phyloP scores from a whole-genome alignment of 2,113 vertebrate genomes.

The Malaclemys terrapin region DNA sequence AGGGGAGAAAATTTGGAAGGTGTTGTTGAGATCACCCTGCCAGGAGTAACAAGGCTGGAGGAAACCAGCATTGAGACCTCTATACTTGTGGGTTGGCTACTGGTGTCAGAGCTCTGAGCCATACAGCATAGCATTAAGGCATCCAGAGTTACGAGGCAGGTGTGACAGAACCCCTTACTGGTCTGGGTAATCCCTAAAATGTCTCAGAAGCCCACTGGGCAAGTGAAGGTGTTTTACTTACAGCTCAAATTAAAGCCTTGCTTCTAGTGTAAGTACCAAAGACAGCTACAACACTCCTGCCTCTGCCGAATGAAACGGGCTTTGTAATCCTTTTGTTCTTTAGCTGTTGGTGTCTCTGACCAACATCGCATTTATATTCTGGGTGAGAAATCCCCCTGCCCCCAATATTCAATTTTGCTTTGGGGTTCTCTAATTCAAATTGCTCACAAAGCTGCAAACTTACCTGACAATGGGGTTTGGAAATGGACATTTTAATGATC shows the following conservation, averaged over 20 bases:
- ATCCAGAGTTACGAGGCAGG: background rate
- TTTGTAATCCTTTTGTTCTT: background rate
- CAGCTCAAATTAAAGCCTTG: background rate
- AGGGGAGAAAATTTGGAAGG: background rate
- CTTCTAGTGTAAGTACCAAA: background rate
- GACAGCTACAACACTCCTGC: background rate
- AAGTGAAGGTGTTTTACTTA: background rate
- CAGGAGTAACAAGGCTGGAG: background rate
- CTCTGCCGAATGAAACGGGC: background rate
- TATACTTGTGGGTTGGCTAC: background rate
- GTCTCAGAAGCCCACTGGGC: background rate
- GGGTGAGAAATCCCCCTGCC: background rate
- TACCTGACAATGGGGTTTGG: background rate
- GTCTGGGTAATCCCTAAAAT: background rate
- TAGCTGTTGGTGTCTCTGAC: background rate
- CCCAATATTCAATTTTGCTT: background rate
- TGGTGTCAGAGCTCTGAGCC: background rate
- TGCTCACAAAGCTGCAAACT: background rate
- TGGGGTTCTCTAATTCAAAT: background rate
- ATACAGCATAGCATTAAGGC: background rate
- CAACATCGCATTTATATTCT: constrained; percentile 4
- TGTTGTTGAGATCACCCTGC: background rate
- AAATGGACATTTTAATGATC: background rate
- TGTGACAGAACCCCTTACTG: background rate
- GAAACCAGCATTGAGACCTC: background rate